Evolutionary conservation across 2,113 vertebrate species (phyloP), one percentile per base, ranked within the genome.

Genomic region (Lagopus leucura): DNA sequence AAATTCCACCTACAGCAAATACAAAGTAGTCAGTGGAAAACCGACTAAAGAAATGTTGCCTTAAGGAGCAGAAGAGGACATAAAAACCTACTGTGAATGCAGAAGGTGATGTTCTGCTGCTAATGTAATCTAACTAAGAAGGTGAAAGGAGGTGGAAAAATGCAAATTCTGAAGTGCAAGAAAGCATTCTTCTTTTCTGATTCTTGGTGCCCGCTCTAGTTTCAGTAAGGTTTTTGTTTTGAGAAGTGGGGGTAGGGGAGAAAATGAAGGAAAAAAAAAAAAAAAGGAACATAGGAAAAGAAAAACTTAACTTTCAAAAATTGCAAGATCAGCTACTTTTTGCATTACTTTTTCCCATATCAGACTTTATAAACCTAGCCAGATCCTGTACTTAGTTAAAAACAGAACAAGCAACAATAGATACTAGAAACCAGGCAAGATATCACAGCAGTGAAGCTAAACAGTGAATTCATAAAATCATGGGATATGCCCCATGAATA

Each of bases 351-450:
- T 88, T 96, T 64, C 16, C 48, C 27, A 28, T 22, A 78, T 69
- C 25, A 89, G 36, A 93, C 84, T 83, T 27, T 72, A 58, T 78
- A 89, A 89, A 86, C 36, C 65, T 57, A 78, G 61, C 64, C 61
- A 85, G 92, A 80, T 81, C 67, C 82, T 63, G 30, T 22, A n/a
- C 65, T 83, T 92, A 75, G 70, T 80, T 94, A 90, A 88, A 94
- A 94, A 60, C 43, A 61, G 71, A 91, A 66, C 27, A 91, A 88
- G 36, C 58, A 64, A 83, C 95, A 95, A 92, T 83, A 93, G 72
- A 83, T 88, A 48, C 42, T 71, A 89, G 55, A 89, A 92, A 86
- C 58, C n/a, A 82, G 48, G 67, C 85, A 95, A 88, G 47, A 76
- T 16, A 94, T 32, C 57, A 82, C 76, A 76, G 60, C 88, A 86